Conservation (phyloP, 2,113 vertebrate species). For the Thamnaconus septentrionalis region DNA sequence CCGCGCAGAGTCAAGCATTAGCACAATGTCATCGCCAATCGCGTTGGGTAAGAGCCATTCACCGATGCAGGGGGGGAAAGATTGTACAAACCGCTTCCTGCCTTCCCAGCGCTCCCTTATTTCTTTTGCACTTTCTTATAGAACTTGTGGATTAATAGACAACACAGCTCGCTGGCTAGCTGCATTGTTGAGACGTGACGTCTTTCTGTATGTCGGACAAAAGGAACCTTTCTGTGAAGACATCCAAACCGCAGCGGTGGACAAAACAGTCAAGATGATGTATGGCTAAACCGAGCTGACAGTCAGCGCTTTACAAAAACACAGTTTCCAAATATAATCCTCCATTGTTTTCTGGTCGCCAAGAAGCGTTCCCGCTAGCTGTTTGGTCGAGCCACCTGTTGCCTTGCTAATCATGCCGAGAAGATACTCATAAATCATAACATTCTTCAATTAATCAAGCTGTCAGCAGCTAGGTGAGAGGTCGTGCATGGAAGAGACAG, state of each 20-base stretch:
- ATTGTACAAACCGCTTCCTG: neutral
- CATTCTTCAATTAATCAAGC: conserved; percentile 99
- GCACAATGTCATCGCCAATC: conserved; percentile 43
- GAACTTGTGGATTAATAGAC: conserved; percentile 1
- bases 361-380: conserved; percentile 87
- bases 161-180: neutral
- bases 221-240: conserved; percentile 62
- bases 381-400: conserved; percentile 97
- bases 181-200: conserved; percentile 19
- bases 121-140: conserved; percentile 2
- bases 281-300: conserved; percentile 73
- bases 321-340: conserved; percentile 66
- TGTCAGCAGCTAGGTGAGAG: conserved; percentile 93
- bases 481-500: conserved; percentile 88
- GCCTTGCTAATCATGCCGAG: conserved; percentile 96
- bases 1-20: conserved; percentile 40
- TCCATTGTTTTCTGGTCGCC: conserved; percentile 72
- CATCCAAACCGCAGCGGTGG: conserved; percentile 62
- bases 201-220: conserved; percentile 40
- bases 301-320: conserved; percentile 73
- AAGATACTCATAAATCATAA: conserved; percentile 99
- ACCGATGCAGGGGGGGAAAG: neutral
- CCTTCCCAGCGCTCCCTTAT: too few species aligned
- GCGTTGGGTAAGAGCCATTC: conserved; percentile 19
- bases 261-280: conserved; percentile 82